Evolutionary conservation across 1,140 invertebrate species (phyloP), one percentile per base, ranked within the genome.

Genomic region (Cataglyphis hispanica): DNA sequence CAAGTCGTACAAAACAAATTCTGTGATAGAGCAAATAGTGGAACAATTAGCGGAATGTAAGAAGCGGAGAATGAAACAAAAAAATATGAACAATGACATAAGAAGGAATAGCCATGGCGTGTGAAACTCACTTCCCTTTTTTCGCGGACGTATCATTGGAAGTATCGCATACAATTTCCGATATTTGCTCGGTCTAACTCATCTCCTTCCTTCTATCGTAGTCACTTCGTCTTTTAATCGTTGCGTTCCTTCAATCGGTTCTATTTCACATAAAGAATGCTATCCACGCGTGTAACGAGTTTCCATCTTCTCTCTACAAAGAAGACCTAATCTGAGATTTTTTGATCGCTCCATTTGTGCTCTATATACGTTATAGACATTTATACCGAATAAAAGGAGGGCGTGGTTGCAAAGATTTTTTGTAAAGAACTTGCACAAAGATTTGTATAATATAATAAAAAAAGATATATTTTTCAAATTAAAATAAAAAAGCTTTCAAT

Each of bases 201-300:
- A n/a, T 11, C 7, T 75, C 13, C 25, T 31, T 60, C n/a, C 0
- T 53, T 74, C 1, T 50, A 11, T 4, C 16, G 37, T 84, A 67
- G 19, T 43, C 31, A 11, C 22, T 1, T 56, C 66, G 8, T 76
- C 61, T 60, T 61, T 74, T 85, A 64, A 60, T 66, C 72, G 60
- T n/a, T 84, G 61, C 16, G 2, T 74, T 81, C 74, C 77, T 58
- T 87, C 85, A 64, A 66, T 80, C 84, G 60, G 83, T 53, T 70
- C 70, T 80, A 56, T 86, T 85, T 89, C 53, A 64, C 78, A 50
- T 46, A 80, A 89, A 77, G 67, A 91, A 90, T 85, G 86, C 83
- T 90, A 92, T 92, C 85, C 89, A 74, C 67, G 85, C 88, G 85
- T 87, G 63, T 91, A 92, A 93, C 88, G 89, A 92, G 90, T 66